Conservation (phyloP, 2,113 vertebrate species). For the Hydropotes inermis region DNA sequence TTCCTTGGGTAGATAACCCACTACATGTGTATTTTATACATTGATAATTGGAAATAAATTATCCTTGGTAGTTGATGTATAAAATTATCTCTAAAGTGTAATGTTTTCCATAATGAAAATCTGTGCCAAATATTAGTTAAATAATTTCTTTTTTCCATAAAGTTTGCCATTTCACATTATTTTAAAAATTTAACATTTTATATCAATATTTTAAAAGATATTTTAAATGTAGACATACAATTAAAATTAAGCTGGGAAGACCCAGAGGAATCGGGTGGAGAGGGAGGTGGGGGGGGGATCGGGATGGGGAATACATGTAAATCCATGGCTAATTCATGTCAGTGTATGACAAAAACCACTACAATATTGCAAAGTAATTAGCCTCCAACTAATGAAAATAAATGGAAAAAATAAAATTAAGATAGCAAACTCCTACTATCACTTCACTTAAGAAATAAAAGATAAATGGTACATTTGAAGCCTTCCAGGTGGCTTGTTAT, state of each 20-base stretch:
- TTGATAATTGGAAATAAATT: neutral
- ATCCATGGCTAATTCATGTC: no score
- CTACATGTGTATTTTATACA: neutral
- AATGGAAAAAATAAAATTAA: neutral
- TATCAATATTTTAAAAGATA: neutral
- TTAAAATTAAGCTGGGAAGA: neutral
- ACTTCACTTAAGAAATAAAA: neutral
- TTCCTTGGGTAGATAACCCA: neutral
- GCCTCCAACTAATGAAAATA: no score
- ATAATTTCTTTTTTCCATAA: neutral
- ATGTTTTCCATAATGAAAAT: neutral
- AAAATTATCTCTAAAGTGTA: neutral
- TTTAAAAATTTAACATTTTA: neutral
- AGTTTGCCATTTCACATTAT: neutral
- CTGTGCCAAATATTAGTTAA: neutral
- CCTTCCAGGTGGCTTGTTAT: neutral
- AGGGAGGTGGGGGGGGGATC: no score
- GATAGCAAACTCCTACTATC: neutral
- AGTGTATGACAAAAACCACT: no score
- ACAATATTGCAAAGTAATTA: no score
- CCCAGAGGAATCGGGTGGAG: no score
- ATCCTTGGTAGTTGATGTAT: neutral
- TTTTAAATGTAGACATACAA: neutral
- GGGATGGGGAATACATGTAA: no score
- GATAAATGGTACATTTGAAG: neutral